Conservation (phyloP, 2,888 invertebrate genomes). For the Rhabditoides inermis region DNA sequence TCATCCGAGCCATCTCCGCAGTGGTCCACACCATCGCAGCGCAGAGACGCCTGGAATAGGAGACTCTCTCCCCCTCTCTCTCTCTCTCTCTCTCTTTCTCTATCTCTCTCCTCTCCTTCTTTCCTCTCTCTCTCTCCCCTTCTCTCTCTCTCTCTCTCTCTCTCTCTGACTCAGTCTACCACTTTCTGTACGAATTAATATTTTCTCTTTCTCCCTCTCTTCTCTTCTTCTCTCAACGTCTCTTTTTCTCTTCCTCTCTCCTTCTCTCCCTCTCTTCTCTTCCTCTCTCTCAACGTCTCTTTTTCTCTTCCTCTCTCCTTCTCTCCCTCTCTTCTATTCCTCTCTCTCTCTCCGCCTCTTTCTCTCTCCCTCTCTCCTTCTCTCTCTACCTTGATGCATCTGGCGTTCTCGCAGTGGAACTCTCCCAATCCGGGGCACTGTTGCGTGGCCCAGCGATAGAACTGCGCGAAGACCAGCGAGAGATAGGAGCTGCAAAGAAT, state of each 20-base stretch:
- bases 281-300: too few species aligned
- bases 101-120: neutral
- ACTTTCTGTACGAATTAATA: too few species aligned
- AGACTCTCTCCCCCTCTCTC: neutral
- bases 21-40: slow-evolving; percentile 70
- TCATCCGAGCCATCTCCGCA: slow-evolving; percentile 59
- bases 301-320: too few species aligned
- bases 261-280: too few species aligned
- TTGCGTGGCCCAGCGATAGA: slow-evolving; percentile 47
- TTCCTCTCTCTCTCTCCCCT: slow-evolving; percentile 54
- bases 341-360: too few species aligned
- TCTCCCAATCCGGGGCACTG: slow-evolving; percentile 59
- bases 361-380: neutral
- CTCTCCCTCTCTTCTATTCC: too few species aligned
- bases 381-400: slow-evolving; percentile 57
- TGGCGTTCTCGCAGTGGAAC: slow-evolving; percentile 66
- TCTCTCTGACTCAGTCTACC: slow-evolving; percentile 64
- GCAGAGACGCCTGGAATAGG: slow-evolving; percentile 55
- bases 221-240: too few species aligned
- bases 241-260: too few species aligned
- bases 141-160: slow-evolving; percentile 66
- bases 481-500: slow-evolving; percentile 54
- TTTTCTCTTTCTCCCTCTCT: too few species aligned
- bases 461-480: slow-evolving; percentile 63
- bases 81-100: neutral